Percentiles rank a stretch among this genome's conserved stretches.
phyloP scores from a whole-genome alignment of 2,113 vertebrate genomes.

The Bubalus kerabau region DNA sequence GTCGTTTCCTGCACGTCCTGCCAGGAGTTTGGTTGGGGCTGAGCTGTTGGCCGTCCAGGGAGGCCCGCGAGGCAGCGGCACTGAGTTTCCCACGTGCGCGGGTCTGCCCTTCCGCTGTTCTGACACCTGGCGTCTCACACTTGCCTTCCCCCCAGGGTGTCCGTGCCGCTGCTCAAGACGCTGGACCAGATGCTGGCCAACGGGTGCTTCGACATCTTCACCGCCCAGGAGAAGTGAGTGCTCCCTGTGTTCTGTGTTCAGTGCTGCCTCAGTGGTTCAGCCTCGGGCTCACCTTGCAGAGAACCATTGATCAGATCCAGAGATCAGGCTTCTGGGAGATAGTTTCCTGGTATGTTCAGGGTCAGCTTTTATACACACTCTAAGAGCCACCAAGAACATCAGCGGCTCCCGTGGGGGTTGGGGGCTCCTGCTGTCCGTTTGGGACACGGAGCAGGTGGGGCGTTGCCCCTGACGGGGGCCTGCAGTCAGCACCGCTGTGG shows the following conservation, averaged over 20 bases:
- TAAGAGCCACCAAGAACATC: not conserved
- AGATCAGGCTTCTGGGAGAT: not conserved
- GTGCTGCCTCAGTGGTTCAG: fast-evolving
- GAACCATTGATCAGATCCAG: not conserved
- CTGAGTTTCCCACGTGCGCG: fast-evolving
- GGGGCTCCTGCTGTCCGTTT: too few species aligned
- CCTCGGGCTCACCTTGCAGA: not conserved
- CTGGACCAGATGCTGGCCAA: conserved; percentile 91
- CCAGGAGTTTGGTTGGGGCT: not conserved
- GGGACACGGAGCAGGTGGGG: not conserved
- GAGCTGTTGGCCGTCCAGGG: not conserved
- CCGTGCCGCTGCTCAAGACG: conserved; percentile 90
- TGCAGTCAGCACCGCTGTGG: not conserved
- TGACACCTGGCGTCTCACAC: not conserved
- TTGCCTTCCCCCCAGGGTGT: conserved; percentile 82
- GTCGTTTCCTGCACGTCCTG: fast-evolving
- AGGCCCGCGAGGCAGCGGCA: not conserved
- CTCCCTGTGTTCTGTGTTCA: fast-evolving
- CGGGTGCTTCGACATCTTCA: conserved; percentile 89
- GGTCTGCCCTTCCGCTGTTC: not conserved
- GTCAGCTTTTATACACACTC: fast-evolving
- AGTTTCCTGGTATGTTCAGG: not conserved
- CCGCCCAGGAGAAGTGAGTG: conserved; percentile 86
- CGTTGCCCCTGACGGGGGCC: fast-evolving
- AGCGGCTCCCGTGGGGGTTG: not conserved